Conservation (phyloP, 2,888 invertebrate species). For the Carterocephalus palaemon region DNA sequence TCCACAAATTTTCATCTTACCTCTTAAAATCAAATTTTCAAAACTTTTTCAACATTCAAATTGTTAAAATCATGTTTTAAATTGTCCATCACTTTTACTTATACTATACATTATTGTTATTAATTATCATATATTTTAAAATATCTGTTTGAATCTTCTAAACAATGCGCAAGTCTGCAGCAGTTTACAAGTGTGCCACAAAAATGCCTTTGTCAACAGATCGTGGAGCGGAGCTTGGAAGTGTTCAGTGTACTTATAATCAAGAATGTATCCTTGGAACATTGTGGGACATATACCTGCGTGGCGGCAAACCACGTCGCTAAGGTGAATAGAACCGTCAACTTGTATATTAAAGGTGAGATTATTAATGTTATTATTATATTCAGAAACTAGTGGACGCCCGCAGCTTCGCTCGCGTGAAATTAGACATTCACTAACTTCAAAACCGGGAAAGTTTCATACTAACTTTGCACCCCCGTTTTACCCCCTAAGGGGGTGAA, state of each 20-base stretch:
- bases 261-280: constrained; percentile 84
- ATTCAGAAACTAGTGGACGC: constrained; percentile 15
- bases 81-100: no score
- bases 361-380: not conserved
- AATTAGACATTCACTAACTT: not conserved
- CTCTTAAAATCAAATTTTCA: no score
- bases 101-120: no score
- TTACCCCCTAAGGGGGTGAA: no score
- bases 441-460: constrained; percentile 12
- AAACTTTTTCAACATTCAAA: no score
- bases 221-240: constrained; percentile 83
- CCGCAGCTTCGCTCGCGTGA: no score
- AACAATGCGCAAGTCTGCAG: constrained; percentile 1
- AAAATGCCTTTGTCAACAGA: constrained; percentile 53
- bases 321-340: constrained; percentile 83
- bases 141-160: not conserved
- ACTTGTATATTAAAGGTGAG: constrained; percentile 85
- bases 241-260: constrained; percentile 85
- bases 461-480: no score
- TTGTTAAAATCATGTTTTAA: no score
- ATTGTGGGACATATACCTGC: constrained; percentile 86
- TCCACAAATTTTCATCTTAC: no score
- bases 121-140: not conserved
- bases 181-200: constrained; percentile 1
- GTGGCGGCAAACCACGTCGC: constrained; percentile 86